These are phyloP conservation scores for Amphibalanus amphitrite DNA, from an alignment of 1,140 invertebrate genomes.

Conservation along the genomic window DNA sequence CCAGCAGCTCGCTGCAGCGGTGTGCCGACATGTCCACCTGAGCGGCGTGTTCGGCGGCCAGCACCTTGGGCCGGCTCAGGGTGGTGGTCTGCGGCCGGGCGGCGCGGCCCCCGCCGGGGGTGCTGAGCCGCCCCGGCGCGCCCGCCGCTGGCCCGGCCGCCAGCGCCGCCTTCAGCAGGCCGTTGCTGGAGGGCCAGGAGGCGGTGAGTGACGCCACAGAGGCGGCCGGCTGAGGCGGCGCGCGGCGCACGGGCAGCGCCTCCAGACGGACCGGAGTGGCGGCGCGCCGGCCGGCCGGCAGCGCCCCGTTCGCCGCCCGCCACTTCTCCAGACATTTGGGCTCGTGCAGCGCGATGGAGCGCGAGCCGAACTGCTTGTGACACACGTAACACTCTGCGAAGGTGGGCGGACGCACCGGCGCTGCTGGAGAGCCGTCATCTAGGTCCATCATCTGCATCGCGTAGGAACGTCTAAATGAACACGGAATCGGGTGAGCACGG, in stretches of 20 bases:
- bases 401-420: conserved; percentile 12
- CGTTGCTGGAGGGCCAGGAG: not conserved
- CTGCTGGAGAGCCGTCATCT: not conserved
- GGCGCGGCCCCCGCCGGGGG: no score
- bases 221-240: no score
- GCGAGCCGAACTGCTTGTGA: conserved; percentile 49
- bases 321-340: conserved; percentile 59
- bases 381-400: conserved; percentile 51
- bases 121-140: no score
- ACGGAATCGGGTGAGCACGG: no score
- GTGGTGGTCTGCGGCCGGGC: conserved; percentile 36
- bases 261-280: not conserved
- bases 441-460: not conserved
- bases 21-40: conserved; percentile 39
- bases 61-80: conserved; percentile 34
- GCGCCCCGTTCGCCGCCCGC: conserved; percentile 31
- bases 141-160: no score
- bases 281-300: not conserved
- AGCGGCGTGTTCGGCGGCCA: conserved; percentile 33
- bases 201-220: not conserved
- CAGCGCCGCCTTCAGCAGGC: not conserved
- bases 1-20: conserved; percentile 25
- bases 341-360: conserved; percentile 54
- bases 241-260: not conserved
- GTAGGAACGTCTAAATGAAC: no score